Conservation (phyloP, 2,888 invertebrate species). For the Tinea trinotella region DNA sequence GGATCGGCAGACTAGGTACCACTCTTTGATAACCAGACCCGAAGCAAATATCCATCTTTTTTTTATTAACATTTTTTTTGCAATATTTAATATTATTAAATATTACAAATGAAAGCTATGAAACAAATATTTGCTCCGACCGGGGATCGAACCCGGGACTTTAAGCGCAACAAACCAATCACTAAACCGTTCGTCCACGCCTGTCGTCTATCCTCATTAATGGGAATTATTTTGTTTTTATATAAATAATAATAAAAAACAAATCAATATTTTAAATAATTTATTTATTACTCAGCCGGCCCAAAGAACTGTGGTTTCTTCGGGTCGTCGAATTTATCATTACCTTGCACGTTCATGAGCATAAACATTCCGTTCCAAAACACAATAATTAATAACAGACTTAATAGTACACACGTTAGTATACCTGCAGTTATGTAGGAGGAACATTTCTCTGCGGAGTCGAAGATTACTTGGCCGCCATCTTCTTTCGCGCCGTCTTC, state of each 20-base stretch:
- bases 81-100: no score
- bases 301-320: not conserved
- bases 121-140: no score
- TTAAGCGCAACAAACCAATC: no score
- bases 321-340: constrained; percentile 38
- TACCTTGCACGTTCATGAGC: constrained; percentile 29
- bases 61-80: no score
- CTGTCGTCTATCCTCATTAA: no score
- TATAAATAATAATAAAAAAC: not conserved
- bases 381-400: constrained; percentile 28
- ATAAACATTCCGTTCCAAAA: constrained; percentile 31
- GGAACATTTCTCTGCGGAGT: not conserved
- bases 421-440: constrained; percentile 36
- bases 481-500: no score
- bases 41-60: no score
- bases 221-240: not conserved
- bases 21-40: no score
- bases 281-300: not conserved
- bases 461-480: not conserved
- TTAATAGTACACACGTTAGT: constrained; percentile 31
- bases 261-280: not conserved
- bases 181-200: no score
- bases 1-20: no score
- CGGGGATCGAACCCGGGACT: no score
- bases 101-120: no score